A percentile compares a stretch with the other conserved stretches of the same genome.
phyloP scores from a whole-genome alignment of 1,140 invertebrate genomes.

The Paramacrobiotus metropolitanus region DNA sequence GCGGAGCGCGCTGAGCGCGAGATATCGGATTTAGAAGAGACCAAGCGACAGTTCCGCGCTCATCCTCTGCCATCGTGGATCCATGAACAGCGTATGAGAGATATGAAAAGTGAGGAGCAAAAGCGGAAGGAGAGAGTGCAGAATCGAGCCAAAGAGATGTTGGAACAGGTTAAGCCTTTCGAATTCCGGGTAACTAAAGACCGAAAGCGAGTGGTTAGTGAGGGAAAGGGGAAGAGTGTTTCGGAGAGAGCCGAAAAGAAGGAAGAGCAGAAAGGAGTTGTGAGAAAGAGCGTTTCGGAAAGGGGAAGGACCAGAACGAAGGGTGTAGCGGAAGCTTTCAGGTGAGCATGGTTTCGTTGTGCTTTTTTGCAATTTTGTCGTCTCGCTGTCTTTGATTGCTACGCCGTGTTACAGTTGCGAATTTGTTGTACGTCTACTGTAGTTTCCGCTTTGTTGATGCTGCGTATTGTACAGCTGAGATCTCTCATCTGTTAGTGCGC shows the following conservation, averaged over 20 bases:
- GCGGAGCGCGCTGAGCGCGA: neutral
- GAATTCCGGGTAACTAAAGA: neutral
- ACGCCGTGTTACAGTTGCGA: too few relatives aligned
- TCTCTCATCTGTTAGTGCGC: too few relatives aligned
- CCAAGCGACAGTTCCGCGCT: neutral
- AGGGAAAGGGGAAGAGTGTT: neutral
- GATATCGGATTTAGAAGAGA: neutral
- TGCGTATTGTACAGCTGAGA: too few relatives aligned
- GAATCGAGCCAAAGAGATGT: neutral
- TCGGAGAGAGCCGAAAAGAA: neutral
- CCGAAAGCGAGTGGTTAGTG: neutral
- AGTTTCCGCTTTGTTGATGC: too few relatives aligned
- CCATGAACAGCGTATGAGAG: neutral
- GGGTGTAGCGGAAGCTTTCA: neutral
- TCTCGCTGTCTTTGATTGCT: too few relatives aligned
- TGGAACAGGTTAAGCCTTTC: neutral
- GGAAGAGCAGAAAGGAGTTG: neutral
- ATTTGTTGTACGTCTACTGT: too few relatives aligned
- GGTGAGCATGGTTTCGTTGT: neutral
- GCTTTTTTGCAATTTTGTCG: too few relatives aligned
- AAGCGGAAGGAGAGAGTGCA: neutral
- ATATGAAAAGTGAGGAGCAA: neutral
- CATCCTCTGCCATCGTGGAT: neutral
- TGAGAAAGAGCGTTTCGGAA: neutral
- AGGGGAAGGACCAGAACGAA: neutral